A percentile compares a stretch with the other conserved stretches of the same genome.
Evolutionary conservation across 2,888 invertebrate species (phyloP).

Genomic region (Cabera pusaria): DNA sequence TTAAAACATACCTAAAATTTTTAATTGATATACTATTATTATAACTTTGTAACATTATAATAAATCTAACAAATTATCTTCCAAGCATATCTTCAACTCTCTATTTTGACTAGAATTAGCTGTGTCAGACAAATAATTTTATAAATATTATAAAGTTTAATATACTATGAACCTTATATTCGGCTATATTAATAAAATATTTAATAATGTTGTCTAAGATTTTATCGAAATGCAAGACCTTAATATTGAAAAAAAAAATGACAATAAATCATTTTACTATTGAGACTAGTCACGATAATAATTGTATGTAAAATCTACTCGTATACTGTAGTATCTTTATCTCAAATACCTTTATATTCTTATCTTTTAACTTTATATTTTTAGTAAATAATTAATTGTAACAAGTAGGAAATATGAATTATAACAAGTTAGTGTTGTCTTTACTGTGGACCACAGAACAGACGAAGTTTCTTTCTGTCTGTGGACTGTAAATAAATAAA

Average conservation of each 20-base stretch:
- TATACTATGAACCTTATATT: conserved; percentile 27
- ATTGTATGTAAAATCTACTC: conserved; percentile 50
- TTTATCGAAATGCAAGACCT: conserved; percentile 28
- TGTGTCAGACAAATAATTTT: conserved; percentile 81
- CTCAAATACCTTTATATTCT: conserved; percentile 24
- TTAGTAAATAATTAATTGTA: conserved; percentile 17
- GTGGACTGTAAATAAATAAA: conserved; percentile 69
- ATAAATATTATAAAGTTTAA: conserved; percentile 28
- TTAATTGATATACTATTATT: neutral
- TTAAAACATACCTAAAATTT: conserved; percentile 2
- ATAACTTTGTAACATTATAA: conserved; percentile 2
- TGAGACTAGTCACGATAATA: conserved; percentile 65
- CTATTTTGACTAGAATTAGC: conserved; percentile 64
- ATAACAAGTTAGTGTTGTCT: conserved; percentile 57
- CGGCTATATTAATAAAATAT: conserved; percentile 30
- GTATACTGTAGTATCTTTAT: conserved; percentile 47
- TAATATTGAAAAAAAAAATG: conserved; percentile 24
- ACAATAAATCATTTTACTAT: conserved; percentile 59
- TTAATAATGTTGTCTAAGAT: conserved; percentile 35
- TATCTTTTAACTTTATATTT: conserved; percentile 9
- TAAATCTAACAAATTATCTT: conserved; percentile 9
- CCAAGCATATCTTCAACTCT: conserved; percentile 38
- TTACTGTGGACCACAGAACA: too few species aligned
- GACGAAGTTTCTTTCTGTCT: too few species aligned
- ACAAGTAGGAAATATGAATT: conserved; percentile 32